Conservation (phyloP, 2,797 vertebrate species). For the Rhincodon typus region DNA sequence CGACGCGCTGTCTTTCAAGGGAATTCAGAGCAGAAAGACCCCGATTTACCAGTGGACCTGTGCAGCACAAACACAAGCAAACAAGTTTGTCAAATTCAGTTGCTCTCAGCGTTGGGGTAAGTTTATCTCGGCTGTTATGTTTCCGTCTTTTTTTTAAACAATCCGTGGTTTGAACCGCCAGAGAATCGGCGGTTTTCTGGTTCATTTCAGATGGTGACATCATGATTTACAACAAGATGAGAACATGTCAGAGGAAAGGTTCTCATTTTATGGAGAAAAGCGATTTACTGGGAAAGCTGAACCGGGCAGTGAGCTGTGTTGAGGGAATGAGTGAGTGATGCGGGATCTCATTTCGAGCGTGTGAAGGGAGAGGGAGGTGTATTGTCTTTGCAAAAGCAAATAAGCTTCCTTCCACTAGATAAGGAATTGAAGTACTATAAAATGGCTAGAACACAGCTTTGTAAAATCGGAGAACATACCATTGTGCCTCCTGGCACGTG, state of each 20-base stretch:
- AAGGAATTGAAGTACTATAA: too few species aligned
- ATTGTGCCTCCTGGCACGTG: neutral
- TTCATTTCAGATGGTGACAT: constrained; percentile 16
- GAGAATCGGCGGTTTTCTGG: neutral
- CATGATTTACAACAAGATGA: neutral
- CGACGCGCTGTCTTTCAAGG: neutral
- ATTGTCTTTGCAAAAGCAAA: neutral
- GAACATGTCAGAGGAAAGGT: neutral
- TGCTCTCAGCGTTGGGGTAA: constrained; percentile 4
- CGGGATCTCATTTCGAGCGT: neutral
- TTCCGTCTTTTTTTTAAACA: neutral
- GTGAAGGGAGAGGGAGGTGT: neutral
- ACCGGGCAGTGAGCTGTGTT: neutral
- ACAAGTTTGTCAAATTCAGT: neutral
- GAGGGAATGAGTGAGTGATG: neutral
- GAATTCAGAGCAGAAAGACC: neutral
- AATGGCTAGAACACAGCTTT: neutral
- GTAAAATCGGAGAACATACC: neutral
- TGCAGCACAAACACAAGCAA: neutral
- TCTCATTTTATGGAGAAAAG: neutral
- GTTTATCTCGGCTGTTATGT: neutral
- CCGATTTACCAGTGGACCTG: neutral
- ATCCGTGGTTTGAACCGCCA: neutral
- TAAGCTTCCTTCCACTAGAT: neutral
- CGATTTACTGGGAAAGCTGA: neutral